Conservation (phyloP, 1,140 invertebrate species). For the Oppia nitens region DNA sequence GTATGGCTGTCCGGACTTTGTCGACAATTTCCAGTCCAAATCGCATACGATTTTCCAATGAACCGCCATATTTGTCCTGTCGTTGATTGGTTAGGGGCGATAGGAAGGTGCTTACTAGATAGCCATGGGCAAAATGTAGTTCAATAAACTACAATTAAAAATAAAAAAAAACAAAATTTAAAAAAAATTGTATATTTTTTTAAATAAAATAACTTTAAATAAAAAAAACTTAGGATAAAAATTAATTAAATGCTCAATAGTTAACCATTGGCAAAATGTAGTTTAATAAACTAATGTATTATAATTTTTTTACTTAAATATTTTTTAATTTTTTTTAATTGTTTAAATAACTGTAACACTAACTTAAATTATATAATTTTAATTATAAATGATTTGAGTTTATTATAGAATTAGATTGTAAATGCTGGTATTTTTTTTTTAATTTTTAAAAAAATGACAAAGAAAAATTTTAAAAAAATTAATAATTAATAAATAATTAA, state of each 20-base stretch:
- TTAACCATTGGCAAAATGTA: not conserved
- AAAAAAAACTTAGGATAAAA: not conserved
- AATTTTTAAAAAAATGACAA: too few species aligned
- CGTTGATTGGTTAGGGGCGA: slow-evolving; percentile 22
- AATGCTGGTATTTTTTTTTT: too few species aligned
- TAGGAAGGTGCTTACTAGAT: slow-evolving; percentile 22
- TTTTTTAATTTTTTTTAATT: not conserved
- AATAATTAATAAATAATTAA: too few species aligned
- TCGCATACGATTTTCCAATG: too few species aligned
- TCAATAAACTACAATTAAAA: not conserved
- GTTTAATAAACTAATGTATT: not conserved
- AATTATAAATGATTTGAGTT: too few species aligned
- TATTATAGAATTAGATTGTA: too few species aligned
- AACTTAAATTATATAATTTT: not conserved
- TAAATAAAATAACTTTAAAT: not conserved
- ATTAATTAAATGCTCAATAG: not conserved
- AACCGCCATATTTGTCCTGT: too few species aligned
- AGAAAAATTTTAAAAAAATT: too few species aligned
- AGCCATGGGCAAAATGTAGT: slow-evolving; percentile 24
- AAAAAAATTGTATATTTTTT: not conserved
- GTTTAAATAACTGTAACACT: not conserved
- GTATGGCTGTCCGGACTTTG: too few species aligned
- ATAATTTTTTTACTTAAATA: too few species aligned
- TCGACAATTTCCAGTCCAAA: too few species aligned
- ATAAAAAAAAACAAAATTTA: not conserved